Percentiles rank a stretch among this genome's conserved stretches.
Conservation (phyloP, 2,888 invertebrate genomes). For the Epinotia ramella region DNA sequence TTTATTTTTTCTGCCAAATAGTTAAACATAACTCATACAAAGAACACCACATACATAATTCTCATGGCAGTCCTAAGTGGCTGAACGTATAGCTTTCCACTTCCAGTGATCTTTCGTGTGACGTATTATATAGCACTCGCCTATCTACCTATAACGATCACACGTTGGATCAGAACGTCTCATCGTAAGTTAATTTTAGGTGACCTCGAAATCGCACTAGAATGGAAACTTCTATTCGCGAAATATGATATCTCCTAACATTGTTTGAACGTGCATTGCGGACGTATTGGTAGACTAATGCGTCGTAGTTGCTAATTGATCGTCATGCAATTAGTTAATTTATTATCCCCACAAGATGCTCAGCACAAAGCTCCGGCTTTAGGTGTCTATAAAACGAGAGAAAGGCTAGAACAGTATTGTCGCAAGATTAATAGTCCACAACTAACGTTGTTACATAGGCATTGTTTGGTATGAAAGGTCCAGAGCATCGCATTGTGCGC, state of each 20-base stretch:
- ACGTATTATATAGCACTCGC: constrained; percentile 52
- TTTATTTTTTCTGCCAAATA: neutral
- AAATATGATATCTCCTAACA: constrained; percentile 49
- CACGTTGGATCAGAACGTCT: constrained; percentile 62
- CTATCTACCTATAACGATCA: constrained; percentile 51
- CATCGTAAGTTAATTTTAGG: constrained; percentile 70
- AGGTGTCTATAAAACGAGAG: constrained; percentile 37
- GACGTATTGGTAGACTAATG: neutral
- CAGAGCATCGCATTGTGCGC: constrained; percentile 68
- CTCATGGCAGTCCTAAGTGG: neutral
- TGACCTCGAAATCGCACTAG: constrained; percentile 64
- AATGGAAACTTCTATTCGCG: constrained; percentile 66
- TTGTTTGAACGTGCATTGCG: constrained; percentile 8
- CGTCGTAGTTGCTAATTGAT: neutral
- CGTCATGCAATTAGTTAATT: constrained; percentile 27
- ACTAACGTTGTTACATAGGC: constrained; percentile 57
- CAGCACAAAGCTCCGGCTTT: constrained; percentile 20
- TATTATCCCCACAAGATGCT: constrained; percentile 16
- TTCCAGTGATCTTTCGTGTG: constrained; percentile 19
- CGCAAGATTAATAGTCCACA: constrained; percentile 63
- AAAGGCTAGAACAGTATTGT: constrained; percentile 45
- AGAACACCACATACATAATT: neutral
- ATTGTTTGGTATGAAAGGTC: constrained; percentile 61
- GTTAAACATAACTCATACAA: neutral
- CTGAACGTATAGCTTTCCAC: constrained; percentile 23